Evolutionary conservation across 2,113 vertebrate genomes (phyloP), one percentile per base, ranked within the genome.

Genomic region (Hydrolagus affinis): DNA sequence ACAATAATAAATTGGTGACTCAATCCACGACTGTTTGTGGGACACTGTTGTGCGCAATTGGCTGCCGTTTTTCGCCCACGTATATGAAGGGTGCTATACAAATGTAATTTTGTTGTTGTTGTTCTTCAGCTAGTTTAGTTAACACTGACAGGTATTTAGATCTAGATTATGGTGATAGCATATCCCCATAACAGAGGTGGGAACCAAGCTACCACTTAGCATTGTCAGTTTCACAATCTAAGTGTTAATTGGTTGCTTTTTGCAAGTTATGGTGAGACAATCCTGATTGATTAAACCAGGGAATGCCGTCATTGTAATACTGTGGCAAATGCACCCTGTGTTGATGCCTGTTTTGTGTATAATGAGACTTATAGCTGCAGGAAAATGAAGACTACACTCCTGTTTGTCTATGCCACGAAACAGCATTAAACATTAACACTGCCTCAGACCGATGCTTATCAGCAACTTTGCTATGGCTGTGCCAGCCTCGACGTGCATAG

Each of bases 401-500:
- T 89, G 88, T 88, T 88, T 85, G 85, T 91, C 88, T 88, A 91
- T 89, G 91, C 89, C 86, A n/a, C 70, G 85, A 89, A 92, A 87
- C 86, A 11, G 91, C 92, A 93, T 94, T 92, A 93, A 94, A 88
- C 89, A 90, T 94, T 90, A 92, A 92, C 91, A 93, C 90, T 88
- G 89, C 90, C 92, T 91, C 91, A 93, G 92, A 92, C 94, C 90
- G 90, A 90, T 89, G 93, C 95, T 96, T 96, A 97, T 98, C 96
- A 94, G 91, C 91, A 93, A 92, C 92, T 92, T 95, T 94, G 91
- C 92, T 95, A 95, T 96, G 92, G 91, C 95, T 91, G 92, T 87
- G 86, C 91, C 91, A 90, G 95, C 94, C 94, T 95, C 93, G 91
- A 95, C 94, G 95, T 95, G 95, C 96, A 97, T 98, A 96, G 95